Percentiles rank a stretch among this genome's conserved stretches.
phyloP scores from a whole-genome alignment of 2,797 vertebrate genomes.

The Gadopsis bispinosus region DNA sequence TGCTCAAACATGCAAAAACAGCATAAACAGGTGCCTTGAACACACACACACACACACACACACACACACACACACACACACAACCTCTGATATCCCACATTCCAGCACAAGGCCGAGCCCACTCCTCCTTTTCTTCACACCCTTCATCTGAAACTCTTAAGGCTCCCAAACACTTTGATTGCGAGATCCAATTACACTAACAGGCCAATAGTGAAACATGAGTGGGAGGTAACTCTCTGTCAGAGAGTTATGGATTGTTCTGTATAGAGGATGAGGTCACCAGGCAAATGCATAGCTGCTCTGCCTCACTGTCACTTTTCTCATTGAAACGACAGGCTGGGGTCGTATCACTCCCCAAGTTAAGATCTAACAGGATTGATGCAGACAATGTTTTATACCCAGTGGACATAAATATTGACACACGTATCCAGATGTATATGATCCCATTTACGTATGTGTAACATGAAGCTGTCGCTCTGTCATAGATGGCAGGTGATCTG shows the following conservation, averaged over 20 bases:
- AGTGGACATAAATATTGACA: constrained; percentile 69
- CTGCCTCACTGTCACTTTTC: constrained; percentile 76
- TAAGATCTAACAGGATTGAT: constrained; percentile 67
- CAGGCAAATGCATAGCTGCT: constrained; percentile 62
- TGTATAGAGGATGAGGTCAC: constrained; percentile 77
- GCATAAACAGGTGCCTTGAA: constrained; percentile 65
- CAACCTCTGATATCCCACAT: constrained; percentile 57
- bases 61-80: constrained; percentile 21
- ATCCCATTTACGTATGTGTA: constrained; percentile 19
- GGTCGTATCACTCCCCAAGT: constrained; percentile 50
- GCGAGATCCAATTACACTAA: constrained; percentile 55
- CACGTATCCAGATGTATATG: constrained; percentile 45
- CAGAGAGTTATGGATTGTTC: constrained; percentile 66
- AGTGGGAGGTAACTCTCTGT: constrained; percentile 48
- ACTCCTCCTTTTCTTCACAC: constrained; percentile 64
- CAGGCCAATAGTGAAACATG: constrained; percentile 45
- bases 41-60: constrained; percentile 38
- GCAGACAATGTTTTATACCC: constrained; percentile 57
- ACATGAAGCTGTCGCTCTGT: constrained; percentile 36
- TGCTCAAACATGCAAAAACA: constrained; percentile 64
- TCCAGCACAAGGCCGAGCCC: constrained; percentile 57
- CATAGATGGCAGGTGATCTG: constrained; percentile 49
- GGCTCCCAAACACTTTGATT: constrained; percentile 67
- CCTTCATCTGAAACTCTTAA: constrained; percentile 52
- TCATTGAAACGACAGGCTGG: constrained; percentile 73